These are phyloP conservation scores for Ictidomys tridecemlineatus DNA, from an alignment of 2,113 vertebrate genomes.

Conservation along the genomic window DNA sequence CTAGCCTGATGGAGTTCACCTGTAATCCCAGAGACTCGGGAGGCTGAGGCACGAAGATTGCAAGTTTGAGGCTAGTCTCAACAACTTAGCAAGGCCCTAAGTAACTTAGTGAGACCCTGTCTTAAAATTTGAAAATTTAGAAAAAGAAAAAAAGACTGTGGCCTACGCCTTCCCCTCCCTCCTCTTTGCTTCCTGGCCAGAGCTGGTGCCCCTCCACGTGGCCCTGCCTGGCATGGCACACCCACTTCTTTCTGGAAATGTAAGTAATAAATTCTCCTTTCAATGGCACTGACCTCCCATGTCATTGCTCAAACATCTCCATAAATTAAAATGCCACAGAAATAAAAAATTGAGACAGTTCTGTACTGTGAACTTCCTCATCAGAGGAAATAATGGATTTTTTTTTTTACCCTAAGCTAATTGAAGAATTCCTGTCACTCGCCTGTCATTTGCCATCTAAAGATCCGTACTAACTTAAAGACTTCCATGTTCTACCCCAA, in stretches of 20 bases:
- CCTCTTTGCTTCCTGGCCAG: not conserved
- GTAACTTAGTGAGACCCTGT: too few relatives aligned
- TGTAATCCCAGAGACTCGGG: too few relatives aligned
- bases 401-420: not conserved
- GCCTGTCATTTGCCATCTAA: not conserved
- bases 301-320: not conserved
- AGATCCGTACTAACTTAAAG: not conserved
- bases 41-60: too few relatives aligned
- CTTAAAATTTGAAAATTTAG: too few relatives aligned
- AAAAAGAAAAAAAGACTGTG: not conserved
- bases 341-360: not conserved
- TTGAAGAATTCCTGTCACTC: not conserved
- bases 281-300: not conserved
- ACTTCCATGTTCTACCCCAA: not conserved
- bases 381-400: constrained; percentile 10
- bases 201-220: not conserved
- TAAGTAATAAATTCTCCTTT: not conserved
- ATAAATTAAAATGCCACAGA: not conserved
- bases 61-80: too few relatives aligned
- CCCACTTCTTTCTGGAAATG: not conserved
- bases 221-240: not conserved
- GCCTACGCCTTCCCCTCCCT: not conserved
- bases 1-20: too few relatives aligned
- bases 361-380: not conserved
- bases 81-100: too few relatives aligned